Base-by-base conservation (phyloP, 2,113 vertebrate species). In the Odobenus rosmarus region DNA sequence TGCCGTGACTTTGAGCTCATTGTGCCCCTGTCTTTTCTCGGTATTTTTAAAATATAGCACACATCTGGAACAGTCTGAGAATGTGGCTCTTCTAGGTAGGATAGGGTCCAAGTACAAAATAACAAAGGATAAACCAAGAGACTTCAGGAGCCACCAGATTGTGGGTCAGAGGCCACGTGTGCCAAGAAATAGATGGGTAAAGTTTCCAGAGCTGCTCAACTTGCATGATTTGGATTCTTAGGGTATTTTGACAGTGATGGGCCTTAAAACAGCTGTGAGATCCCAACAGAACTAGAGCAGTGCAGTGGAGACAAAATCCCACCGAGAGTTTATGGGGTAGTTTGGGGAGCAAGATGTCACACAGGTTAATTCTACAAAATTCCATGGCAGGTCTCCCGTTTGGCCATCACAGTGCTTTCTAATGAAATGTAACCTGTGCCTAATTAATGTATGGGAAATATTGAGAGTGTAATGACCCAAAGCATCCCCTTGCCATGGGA, bases 1-100 rank as follows among this genome's bases (percentile, higher is more conserved):
- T 42, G 28, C 64, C 67, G 0, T 90, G 57, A 59, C 62, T 93
- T 61, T n/a, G 64, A 61, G 6, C 49, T 88, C 19, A 57, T 77
- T 51, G 33, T 79, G 13, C 36, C 61, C n/a, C 24, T 31, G 31
- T 86, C 18, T 85, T 80, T 62, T 95, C 88, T 92, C 6, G 4
- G 61, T 72, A 82, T 84, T 96, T 23, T 55, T 88, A 74, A 93
- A 77, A 90, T 82, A 93, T 23, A 94, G 18, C 39, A 55, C 26
- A 36, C 15, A 69, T 93, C 74, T 88, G 74, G 55, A 89, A 46
- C 69, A 71, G 67, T 86, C 96, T 81, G 86, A 69, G 24, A 89
- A 92, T 53, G 36, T 87, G 57, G 14, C 62, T 92, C 51, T 95
- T 95, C 85, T 84, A 93, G 76, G 81, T 88, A 89, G 23, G 0